Percentiles rank a stretch among this genome's conserved stretches.
Evolutionary conservation across 1,140 invertebrate species (phyloP).

Genomic region (Bombus confusus): DNA sequence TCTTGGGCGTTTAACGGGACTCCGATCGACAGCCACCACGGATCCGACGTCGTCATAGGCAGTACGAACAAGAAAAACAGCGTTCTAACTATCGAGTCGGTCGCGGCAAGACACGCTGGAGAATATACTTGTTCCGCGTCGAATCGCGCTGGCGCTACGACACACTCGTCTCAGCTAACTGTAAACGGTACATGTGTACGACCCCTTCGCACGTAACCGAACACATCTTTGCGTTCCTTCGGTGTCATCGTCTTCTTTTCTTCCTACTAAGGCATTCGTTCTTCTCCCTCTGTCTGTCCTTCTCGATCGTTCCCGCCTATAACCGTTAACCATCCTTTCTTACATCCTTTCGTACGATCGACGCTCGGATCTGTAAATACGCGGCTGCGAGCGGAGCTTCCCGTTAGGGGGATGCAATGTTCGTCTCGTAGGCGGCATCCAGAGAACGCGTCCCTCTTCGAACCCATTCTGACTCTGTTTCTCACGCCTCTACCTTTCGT

Average conservation of each 20-base stretch:
- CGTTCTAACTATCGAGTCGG: constrained; percentile 84
- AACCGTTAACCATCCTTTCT: neutral
- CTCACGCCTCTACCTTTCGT: constrained; percentile 31
- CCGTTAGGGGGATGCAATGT: neutral
- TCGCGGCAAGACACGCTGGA: constrained; percentile 84
- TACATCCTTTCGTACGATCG: neutral
- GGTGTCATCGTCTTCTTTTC: no score
- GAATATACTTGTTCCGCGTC: constrained; percentile 86
- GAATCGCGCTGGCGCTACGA: constrained; percentile 84
- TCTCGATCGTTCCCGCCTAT: neutral
- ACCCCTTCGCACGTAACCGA: neutral
- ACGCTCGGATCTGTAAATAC: constrained; percentile 40
- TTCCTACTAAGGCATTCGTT: no score
- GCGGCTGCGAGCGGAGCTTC: constrained; percentile 42
- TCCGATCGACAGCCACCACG: constrained; percentile 61
- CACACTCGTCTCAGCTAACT: constrained; percentile 85
- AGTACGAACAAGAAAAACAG: constrained; percentile 84
- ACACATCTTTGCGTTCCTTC: no score
- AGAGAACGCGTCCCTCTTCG: neutral
- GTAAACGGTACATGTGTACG: constrained; percentile 84
- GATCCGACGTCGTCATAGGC: constrained; percentile 69
- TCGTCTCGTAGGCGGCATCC: neutral
- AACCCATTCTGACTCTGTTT: constrained; percentile 14
- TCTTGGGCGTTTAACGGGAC: constrained; percentile 81
- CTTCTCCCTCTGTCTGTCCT: neutral